phyloP scores from a whole-genome alignment of 2,888 invertebrate genomes.

The Limnephilus marmoratus region DNA sequence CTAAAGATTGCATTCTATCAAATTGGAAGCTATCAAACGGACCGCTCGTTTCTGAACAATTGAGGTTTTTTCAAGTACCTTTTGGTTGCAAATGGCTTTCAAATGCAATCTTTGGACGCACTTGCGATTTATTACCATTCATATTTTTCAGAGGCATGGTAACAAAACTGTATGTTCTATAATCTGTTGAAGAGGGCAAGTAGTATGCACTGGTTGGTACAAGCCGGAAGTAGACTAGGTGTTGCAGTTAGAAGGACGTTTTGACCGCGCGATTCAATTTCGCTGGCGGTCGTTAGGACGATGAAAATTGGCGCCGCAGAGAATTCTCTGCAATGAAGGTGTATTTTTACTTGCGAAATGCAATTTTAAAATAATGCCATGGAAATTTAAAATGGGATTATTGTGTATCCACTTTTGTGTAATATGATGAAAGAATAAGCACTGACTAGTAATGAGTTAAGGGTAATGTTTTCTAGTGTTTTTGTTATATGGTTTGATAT shows the following conservation, averaged over 20 bases:
- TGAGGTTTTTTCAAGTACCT: too few relatives aligned
- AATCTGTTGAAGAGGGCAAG: not conserved
- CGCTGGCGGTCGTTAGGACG: constrained; percentile 53
- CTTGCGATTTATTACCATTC: not conserved
- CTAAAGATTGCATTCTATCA: too few relatives aligned
- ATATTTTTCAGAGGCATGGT: not conserved
- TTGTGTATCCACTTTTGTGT: not conserved
- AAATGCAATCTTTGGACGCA: too few relatives aligned
- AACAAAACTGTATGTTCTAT: not conserved
- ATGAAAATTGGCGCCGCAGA: constrained; percentile 40
- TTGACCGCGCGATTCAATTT: constrained; percentile 62
- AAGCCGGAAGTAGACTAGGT: not conserved
- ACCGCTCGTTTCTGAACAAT: too few relatives aligned
- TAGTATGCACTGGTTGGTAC: not conserved
- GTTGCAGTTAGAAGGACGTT: constrained; percentile 36
- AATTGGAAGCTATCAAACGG: too few relatives aligned
- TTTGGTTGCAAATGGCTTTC: too few relatives aligned
- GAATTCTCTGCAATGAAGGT: constrained; percentile 26
- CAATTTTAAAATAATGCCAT: constrained; percentile 6
- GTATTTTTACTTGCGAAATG: constrained; percentile 19
- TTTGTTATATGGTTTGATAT: not conserved
- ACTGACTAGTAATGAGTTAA: not conserved
- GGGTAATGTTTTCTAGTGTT: not conserved
- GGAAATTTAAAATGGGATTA: not conserved
- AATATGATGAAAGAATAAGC: not conserved